Conservation (phyloP, 1,140 invertebrate genomes). For the Meloidogyne floridensis region DNA sequence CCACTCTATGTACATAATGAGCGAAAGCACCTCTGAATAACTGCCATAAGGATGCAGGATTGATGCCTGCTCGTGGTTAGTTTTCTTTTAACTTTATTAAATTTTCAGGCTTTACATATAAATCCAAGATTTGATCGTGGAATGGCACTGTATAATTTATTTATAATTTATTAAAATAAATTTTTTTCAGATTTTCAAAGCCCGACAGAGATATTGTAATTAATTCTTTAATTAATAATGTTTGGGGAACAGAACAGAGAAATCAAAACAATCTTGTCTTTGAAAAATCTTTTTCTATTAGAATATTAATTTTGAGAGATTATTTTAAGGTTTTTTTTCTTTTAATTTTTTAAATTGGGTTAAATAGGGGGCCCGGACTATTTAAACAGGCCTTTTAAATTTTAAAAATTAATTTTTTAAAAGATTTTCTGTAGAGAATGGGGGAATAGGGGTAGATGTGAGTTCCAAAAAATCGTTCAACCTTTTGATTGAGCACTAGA, state of each 20-base stretch:
- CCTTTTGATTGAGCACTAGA: no score
- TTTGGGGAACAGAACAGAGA: slow-evolving; percentile 49
- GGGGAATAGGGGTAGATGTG: no score
- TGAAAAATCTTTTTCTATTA: slow-evolving; percentile 43
- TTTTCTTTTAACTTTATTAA: not conserved
- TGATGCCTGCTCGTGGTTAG: not conserved
- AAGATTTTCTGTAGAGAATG: no score
- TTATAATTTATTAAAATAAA: not conserved
- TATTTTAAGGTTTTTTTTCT: slow-evolving; percentile 47
- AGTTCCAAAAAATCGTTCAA: no score
- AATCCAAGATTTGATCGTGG: slow-evolving; percentile 51
- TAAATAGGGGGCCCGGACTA: no score
- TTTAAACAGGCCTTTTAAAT: no score
- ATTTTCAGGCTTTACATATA: slow-evolving; percentile 43
- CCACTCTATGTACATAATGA: no score
- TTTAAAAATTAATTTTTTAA: no score
- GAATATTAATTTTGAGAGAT: slow-evolving; percentile 44
- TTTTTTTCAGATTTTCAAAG: slow-evolving; percentile 42
- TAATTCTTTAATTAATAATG: slow-evolving; percentile 53
- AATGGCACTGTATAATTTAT: slow-evolving; percentile 25
- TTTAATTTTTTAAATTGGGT: slow-evolving; percentile 19
- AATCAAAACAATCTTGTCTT: slow-evolving; percentile 31
- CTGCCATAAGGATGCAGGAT: no score
- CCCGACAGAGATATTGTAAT: slow-evolving; percentile 49
- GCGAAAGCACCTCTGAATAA: no score